Base-by-base conservation (phyloP, 2,113 vertebrate species). In the Meles meles region DNA sequence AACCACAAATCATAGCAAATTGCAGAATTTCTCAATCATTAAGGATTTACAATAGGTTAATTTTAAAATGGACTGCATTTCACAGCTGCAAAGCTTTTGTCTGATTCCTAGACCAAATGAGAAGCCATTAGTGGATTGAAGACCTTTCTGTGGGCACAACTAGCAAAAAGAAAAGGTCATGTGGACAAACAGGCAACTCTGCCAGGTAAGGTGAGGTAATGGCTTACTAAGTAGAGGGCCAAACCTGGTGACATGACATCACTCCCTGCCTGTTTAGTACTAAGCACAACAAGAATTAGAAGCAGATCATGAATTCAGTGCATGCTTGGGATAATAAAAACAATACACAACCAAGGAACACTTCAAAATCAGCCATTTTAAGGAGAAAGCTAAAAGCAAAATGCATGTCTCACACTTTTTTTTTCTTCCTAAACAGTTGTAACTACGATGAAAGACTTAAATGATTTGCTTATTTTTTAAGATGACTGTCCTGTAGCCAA, bases 31-130 rank as follows among this genome's bases (percentile, higher is more conserved):
- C 90, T 98, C 92, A 97, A 93, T 97, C 96, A 97, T 97, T 97
- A 98, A 97, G 94, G 83, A 97, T 96, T 98, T 97, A 97, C 92
- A 98, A 98, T 98, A 98, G 97, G 88, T 98, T 98, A 98, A 98
- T 98, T 98, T 97, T 97, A 88, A 98, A 97, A 97, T 96, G 92
- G 92, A 71, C 76, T 92, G 34, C 81, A 97, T 93, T 90, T 97
- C 98, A 97, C 97, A 98, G 97, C 95, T 98, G 97, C 97, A 97
- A 94, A 96, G 90, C 96, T 97, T 98, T 98, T 98, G 96, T 98
- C 71, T 96, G 81, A 93, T 95, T 97, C 93, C 81, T 92, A 96
- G 55, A 84, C 61, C 77, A 97, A 97, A 97, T 83, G 82, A 96
- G 81, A 96, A 97, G 76, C 83, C 95, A 95, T 95, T 97, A 95